These are phyloP conservation scores for Ovibos moschatus DNA, from an alignment of 2,113 vertebrate species.

Conservation along the genomic window DNA sequence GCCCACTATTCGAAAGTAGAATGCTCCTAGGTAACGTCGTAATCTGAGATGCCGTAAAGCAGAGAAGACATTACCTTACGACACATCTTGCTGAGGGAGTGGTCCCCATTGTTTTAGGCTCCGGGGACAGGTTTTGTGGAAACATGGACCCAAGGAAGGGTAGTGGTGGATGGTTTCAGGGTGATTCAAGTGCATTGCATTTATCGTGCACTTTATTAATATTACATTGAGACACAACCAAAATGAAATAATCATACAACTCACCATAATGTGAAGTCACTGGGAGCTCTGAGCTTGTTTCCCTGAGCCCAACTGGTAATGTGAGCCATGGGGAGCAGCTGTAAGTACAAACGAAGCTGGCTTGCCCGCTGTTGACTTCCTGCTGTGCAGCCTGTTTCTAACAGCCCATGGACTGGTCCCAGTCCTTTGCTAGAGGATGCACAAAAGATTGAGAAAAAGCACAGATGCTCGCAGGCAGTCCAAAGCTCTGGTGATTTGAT, in stretches of 20 bases:
- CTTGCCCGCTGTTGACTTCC: not conserved
- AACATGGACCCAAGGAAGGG: not conserved
- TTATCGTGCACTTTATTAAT: not conserved
- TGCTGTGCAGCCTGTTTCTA: not conserved
- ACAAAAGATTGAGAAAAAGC: not conserved
- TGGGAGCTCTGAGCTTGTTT: not conserved
- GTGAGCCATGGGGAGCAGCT: not conserved
- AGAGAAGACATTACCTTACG: not conserved
- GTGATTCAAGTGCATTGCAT: not conserved
- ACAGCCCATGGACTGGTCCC: not conserved
- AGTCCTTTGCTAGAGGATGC: not conserved
- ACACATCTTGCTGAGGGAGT: not conserved
- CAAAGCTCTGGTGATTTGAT: not conserved
- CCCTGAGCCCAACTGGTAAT: not conserved
- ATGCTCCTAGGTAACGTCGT: not conserved
- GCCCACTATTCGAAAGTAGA: fast-evolving
- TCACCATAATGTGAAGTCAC: not conserved
- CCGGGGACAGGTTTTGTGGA: not conserved
- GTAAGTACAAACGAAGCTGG: not conserved
- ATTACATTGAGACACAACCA: not conserved
- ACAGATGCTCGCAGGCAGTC: not conserved
- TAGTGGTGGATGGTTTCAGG: not conserved
- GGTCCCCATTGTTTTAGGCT: not conserved
- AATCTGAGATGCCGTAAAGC: not conserved
- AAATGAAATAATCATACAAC: not conserved